Evolutionary conservation across 2,888 invertebrate genomes (phyloP).

Genomic region (Latrodectus elegans): DNA sequence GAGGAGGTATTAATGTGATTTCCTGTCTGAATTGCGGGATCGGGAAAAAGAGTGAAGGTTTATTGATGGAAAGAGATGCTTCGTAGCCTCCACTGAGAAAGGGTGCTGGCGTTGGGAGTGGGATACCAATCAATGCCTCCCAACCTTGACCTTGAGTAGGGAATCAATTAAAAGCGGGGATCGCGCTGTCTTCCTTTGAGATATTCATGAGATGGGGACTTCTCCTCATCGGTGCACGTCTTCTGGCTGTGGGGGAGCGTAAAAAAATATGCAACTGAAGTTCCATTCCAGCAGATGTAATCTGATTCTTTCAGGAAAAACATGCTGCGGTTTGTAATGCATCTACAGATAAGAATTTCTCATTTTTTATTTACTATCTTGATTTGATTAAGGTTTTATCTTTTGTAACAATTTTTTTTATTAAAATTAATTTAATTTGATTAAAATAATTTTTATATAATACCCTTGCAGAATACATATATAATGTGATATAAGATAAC

Average conservation of each 20-base stretch:
- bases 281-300: neutral
- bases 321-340: too few species aligned
- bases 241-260: constrained; percentile 20
- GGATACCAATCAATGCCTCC: constrained; percentile 61
- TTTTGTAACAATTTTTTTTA: too few species aligned
- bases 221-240: constrained; percentile 62
- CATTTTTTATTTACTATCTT: too few species aligned
- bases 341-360: too few species aligned
- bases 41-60: neutral
- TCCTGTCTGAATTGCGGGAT: neutral
- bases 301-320: too few species aligned
- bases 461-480: too few species aligned
- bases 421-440: too few species aligned
- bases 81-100: neutral
- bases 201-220: constrained; percentile 60
- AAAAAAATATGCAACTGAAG: constrained; percentile 5
- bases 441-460: too few species aligned
- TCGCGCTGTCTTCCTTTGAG: constrained; percentile 56
- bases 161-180: constrained; percentile 68
- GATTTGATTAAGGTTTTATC: too few species aligned
- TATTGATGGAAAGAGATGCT: neutral
- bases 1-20: too few species aligned
- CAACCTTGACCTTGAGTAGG: constrained; percentile 66
- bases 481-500: too few species aligned
- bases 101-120: constrained; percentile 21